Evolutionary conservation across 2,888 invertebrate genomes (phyloP).

Genomic region (Andrena marginata): DNA sequence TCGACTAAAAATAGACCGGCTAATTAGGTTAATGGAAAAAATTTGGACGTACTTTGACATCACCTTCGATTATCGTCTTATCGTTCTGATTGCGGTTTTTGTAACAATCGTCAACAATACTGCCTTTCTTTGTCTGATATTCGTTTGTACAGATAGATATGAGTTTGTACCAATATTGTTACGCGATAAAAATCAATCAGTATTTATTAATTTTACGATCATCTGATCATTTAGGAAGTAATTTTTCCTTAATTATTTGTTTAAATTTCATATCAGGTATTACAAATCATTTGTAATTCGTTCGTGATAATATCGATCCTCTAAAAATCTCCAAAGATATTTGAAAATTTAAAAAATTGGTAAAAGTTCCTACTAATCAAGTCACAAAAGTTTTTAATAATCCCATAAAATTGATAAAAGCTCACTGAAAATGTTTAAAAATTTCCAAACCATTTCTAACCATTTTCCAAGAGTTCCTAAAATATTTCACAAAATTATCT

Average conservation of each 20-base stretch:
- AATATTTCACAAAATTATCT: no score
- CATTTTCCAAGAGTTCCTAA: no score
- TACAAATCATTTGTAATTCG: no score
- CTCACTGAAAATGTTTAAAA: no score
- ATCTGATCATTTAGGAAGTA: no score
- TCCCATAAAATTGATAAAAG: no score
- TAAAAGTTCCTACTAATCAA: not conserved
- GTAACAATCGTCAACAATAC: constrained; percentile 1
- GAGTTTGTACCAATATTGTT: no score
- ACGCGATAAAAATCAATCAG: no score
- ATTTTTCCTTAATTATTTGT: not conserved
- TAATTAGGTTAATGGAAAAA: not conserved
- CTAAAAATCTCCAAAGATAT: not conserved
- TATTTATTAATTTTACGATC: no score
- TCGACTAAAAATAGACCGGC: not conserved
- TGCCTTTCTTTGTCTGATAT: not conserved
- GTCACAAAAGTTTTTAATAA: not conserved
- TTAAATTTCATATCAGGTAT: not conserved
- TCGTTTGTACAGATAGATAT: not conserved
- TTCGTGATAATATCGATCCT: not conserved
- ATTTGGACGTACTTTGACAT: not conserved
- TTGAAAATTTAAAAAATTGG: not conserved
- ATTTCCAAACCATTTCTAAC: no score
- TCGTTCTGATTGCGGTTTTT: not conserved
- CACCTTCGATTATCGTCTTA: not conserved